Percentiles rank a stretch among this genome's conserved stretches.
phyloP scores from a whole-genome alignment of 2,888 invertebrate genomes.

The Daptonema setosum region DNA sequence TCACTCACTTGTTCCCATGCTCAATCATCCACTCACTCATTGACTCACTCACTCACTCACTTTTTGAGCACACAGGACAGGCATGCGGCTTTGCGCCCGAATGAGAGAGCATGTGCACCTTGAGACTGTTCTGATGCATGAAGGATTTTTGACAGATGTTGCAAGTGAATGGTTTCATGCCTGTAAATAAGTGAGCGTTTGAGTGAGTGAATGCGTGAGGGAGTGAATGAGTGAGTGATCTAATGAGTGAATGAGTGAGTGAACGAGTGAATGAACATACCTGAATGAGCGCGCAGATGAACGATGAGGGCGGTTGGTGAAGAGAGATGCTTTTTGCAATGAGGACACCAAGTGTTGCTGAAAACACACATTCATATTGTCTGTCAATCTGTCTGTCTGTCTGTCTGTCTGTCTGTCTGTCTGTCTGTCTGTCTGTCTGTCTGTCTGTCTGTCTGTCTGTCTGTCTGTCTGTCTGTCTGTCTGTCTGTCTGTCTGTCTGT shows the following conservation, averaged over 20 bases:
- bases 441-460: too few relatives aligned
- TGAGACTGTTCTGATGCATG: slow-evolving; percentile 5
- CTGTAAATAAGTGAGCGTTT: background rate
- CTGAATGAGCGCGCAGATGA: slow-evolving; percentile 12
- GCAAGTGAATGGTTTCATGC: background rate
- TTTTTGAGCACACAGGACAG: slow-evolving; percentile 5
- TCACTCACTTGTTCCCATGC: background rate
- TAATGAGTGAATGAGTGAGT: too few relatives aligned
- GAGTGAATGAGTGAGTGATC: too few relatives aligned
- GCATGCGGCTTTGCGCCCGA: slow-evolving; percentile 6
- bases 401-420: too few relatives aligned
- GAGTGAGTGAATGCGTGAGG: too few relatives aligned
- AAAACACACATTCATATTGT: background rate
- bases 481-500: too few relatives aligned
- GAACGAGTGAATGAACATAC: background rate
- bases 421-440: too few relatives aligned
- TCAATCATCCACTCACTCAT: too few relatives aligned
- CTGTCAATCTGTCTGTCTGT: too few relatives aligned
- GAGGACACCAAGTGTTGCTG: slow-evolving; percentile 7
- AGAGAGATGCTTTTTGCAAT: slow-evolving; percentile 7
- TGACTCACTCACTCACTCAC: too few relatives aligned
- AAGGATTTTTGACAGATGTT: slow-evolving; percentile 4
- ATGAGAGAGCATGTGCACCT: slow-evolving; percentile 6
- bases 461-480: too few relatives aligned
- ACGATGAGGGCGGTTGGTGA: slow-evolving; percentile 8